Evolutionary conservation across 2,888 invertebrate genomes (phyloP), one percentile per base, ranked within the genome.

Genomic region (Polydrusus pterygomalis): DNA sequence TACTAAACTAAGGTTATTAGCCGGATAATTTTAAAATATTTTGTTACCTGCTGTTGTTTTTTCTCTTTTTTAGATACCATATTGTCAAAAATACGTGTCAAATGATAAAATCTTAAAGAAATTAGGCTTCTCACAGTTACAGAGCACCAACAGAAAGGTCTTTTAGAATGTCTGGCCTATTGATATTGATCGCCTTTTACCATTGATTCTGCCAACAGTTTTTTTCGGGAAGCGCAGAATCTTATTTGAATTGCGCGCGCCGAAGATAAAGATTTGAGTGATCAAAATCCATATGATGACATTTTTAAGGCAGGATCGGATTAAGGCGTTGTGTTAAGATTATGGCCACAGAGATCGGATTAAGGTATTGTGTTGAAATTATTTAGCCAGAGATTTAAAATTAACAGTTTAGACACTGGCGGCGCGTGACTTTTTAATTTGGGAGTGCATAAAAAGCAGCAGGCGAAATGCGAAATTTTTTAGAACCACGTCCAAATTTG

Each of bases 51-150:
- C 25, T 64, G 76, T 76, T 58, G 58, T 13, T 65, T 70, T 43
- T 64, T 73, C n/a, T 73, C 72, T 62, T 77, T 67, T 51, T 77
- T 77, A 0, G 77, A 64, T 18, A 51, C 70, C 77, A 77, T 77
- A 47, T 43, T 63, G 47, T 69, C 60, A 69, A 18, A 17, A 47
- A 56, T 43, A 11, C 13, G 13, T 45, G 69, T 58, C 58, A 56
- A 43, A 51, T 8, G 15, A 30, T 60, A 62, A 54, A 67, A 54
- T 38, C 38, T 38, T 38, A 40, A 54, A 63, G 8, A 11, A 62
- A 43, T 34, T 10, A 17, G 17, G 13, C n/a, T 25, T 56, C 30
- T 25, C 45, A 63, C 7, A 43, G 25, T 25, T 25, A 40, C 15
- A 47, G 43, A 40, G 45, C 30, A 17, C 38, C 17, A 60, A 38